Percentiles rank a stretch among this genome's conserved stretches.
phyloP scores from a whole-genome alignment of 2,113 vertebrate species.

The Numida meleagris region DNA sequence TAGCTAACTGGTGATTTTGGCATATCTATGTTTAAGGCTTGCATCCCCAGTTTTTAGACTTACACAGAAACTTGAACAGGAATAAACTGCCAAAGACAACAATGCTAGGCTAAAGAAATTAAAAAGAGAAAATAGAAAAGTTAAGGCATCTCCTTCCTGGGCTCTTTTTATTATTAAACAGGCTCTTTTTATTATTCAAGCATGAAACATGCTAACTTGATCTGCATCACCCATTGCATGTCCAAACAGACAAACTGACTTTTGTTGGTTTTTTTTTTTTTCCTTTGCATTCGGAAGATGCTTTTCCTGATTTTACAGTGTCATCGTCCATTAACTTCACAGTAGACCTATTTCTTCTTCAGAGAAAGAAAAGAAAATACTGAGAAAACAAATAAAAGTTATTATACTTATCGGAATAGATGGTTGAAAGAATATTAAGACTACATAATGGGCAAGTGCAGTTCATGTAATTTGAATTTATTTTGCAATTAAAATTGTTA shows the following conservation, averaged over 20 bases:
- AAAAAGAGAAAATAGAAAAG: background rate
- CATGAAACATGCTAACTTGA: background rate
- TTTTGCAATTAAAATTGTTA: background rate
- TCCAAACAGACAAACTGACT: background rate
- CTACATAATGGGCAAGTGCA: background rate
- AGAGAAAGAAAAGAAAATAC: background rate
- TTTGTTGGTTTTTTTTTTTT: background rate
- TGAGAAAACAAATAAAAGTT: background rate
- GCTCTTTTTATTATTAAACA: no score
- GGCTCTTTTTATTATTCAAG: background rate
- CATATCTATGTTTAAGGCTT: background rate
- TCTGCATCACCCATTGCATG: background rate
- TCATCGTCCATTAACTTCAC: background rate
- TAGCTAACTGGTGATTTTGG: background rate
- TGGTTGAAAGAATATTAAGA: background rate
- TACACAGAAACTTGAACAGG: background rate
- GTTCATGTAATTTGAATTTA: background rate
- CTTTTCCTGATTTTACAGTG: background rate
- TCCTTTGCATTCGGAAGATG: background rate
- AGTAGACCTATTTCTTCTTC: background rate
- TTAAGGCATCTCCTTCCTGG: background rate
- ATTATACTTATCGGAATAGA: background rate
- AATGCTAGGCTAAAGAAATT: background rate
- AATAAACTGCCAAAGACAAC: background rate
- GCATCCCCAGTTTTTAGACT: background rate